Evolutionary conservation across 2,888 invertebrate species (phyloP), one percentile per base, ranked within the genome.

Genomic region (Agrochola circellaris): DNA sequence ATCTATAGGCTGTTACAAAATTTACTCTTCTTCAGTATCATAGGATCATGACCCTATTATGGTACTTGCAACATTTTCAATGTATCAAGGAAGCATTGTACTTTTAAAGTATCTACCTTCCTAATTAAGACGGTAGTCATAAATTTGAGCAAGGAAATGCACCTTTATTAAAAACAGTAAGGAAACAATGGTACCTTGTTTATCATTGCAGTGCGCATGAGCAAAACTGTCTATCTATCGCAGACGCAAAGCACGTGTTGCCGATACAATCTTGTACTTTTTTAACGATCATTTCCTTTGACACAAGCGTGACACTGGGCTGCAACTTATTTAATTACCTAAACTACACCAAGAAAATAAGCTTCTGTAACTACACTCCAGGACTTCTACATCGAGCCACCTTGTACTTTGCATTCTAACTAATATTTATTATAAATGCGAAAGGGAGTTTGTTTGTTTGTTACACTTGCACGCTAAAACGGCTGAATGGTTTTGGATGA

Each of bases 111-210:
- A 42, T 15, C 42, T 1, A 58, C 38, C 38, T 81, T 75, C 56
- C 20, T 58, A 56, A 75, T 54, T 67, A 67, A 61, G 54, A 30
- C 8, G 15, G 77, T 51, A 62, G 48, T 42, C 51, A 68, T 58
- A 26, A 83, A 45, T 61, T 79, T 66, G 23, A 64, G 45, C 9
- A 68, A 58, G 54, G 45, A 79, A 68, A 74, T 65, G 65, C 60
- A 84, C 56, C 60, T 80, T 73, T 48, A 45, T 34, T 65, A 54
- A 81, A 54, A 56, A 54, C 30, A 26, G 38, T 71, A 68, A 71
- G 64, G 58, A 68, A 76, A 82, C 66, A 81, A 67, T 71, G 82
- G 5, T 23, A 13, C 73, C 45, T 68, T 81, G 42, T 81, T 81
- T 68, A 60, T 64, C 38, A 75, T 48, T 75, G 30, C 23, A 60